Percentiles rank a stretch among this genome's conserved stretches.
phyloP scores from a whole-genome alignment of 2,888 invertebrate species.

The Lypha dubia region DNA sequence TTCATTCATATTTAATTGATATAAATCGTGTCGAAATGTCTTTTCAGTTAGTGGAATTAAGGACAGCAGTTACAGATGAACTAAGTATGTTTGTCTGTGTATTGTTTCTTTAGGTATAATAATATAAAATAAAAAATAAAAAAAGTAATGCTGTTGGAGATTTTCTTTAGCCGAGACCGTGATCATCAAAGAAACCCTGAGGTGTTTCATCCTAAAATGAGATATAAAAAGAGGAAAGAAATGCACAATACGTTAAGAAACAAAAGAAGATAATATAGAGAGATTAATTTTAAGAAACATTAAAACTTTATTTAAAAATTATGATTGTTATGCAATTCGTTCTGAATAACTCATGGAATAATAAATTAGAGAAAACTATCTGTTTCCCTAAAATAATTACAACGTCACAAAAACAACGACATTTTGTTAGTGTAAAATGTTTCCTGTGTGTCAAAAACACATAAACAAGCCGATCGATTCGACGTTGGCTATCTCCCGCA shows the following conservation, averaged over 20 bases:
- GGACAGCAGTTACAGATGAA: slow-evolving; percentile 66
- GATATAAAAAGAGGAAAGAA: slow-evolving; percentile 77
- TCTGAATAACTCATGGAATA: too few relatives aligned
- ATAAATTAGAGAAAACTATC: too few relatives aligned
- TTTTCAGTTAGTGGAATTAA: slow-evolving; percentile 59
- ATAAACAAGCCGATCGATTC: too few relatives aligned
- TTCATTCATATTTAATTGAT: slow-evolving; percentile 24
- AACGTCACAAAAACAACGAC: too few relatives aligned
- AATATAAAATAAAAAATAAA: slow-evolving; percentile 11
- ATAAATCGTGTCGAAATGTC: slow-evolving; percentile 60
- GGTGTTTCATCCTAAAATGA: slow-evolving; percentile 99
- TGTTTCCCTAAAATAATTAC: too few relatives aligned
- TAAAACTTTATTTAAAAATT: background rate
- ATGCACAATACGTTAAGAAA: slow-evolving; percentile 51
- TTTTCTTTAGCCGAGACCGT: slow-evolving; percentile 93
- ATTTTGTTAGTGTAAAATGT: too few relatives aligned
- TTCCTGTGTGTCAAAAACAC: too few relatives aligned
- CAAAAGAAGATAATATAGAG: background rate
- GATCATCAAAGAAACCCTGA: slow-evolving; percentile 99
- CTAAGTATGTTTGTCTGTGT: background rate
- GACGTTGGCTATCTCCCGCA: too few relatives aligned
- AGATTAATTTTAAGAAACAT: slow-evolving; percentile 16
- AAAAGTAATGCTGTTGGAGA: background rate
- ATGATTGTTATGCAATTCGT: slow-evolving; percentile 33
- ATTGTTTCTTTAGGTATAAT: slow-evolving; percentile 28